These are phyloP conservation scores for Nezara viridula DNA, from an alignment of 2,888 invertebrate species.

Conservation along the genomic window DNA sequence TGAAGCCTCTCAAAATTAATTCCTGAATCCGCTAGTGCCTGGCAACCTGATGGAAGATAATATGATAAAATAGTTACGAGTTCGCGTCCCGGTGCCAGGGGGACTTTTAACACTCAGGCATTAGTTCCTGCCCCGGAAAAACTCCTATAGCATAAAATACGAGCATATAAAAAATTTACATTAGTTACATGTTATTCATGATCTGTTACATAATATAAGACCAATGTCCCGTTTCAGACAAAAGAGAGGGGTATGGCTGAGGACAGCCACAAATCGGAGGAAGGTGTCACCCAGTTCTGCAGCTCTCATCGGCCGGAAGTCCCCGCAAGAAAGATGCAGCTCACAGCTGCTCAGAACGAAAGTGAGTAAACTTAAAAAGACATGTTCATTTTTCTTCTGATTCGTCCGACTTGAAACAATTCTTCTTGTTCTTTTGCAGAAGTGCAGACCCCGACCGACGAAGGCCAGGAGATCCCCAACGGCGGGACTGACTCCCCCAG, in stretches of 20 bases:
- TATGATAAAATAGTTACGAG: too few species aligned
- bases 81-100: too few species aligned
- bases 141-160: too few species aligned
- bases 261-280: slow-evolving; percentile 74
- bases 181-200: too few species aligned
- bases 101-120: too few species aligned
- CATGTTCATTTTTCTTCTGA: not conserved
- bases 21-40: too few species aligned
- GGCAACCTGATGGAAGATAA: too few species aligned
- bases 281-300: slow-evolving; percentile 61
- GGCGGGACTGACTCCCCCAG: slow-evolving; percentile 49
- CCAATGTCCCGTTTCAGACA: slow-evolving; percentile 70
- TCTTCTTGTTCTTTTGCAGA: slow-evolving; percentile 5
- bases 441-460: slow-evolving; percentile 32
- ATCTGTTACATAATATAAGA: too few species aligned
- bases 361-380: slow-evolving; percentile 52
- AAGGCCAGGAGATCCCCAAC: slow-evolving; percentile 48
- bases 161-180: too few species aligned
- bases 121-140: too few species aligned
- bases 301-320: slow-evolving; percentile 61
- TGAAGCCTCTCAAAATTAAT: too few species aligned
- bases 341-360: slow-evolving; percentile 62
- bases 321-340: slow-evolving; percentile 64
- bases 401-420: not conserved
- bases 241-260: slow-evolving; percentile 91